Percentiles rank a stretch among this genome's conserved stretches.
Evolutionary conservation across 2,888 invertebrate genomes (phyloP).

Genomic region (Sesamia inferens): DNA sequence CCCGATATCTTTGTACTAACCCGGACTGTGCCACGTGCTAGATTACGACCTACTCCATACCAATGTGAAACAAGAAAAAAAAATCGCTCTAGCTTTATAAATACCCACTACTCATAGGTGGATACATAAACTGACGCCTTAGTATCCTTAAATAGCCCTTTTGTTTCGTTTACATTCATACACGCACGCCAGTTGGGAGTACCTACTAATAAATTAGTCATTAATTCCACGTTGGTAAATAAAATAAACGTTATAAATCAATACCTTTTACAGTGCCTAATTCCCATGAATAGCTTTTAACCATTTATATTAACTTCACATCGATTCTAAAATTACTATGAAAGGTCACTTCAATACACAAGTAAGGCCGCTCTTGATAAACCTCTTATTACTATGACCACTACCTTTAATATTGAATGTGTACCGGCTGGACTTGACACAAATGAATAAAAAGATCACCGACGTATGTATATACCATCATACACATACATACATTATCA

Average conservation of each 20-base stretch:
- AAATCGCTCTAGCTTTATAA: not conserved
- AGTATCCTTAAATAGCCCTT: not conserved
- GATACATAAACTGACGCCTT: not conserved
- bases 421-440: not conserved
- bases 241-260: not conserved
- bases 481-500: no score
- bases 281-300: conserved; percentile 3
- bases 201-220: not conserved
- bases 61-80: not conserved
- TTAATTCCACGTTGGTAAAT: not conserved
- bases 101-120: not conserved
- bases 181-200: not conserved
- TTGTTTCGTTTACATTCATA: not conserved
- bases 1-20: not conserved
- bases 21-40: not conserved
- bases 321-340: conserved; percentile 22
- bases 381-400: conserved; percentile 6
- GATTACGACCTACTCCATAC: not conserved
- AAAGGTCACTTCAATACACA: conserved; percentile 28
- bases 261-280: not conserved
- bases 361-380: conserved; percentile 9
- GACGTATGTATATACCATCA: not conserved
- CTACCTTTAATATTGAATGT: not conserved
- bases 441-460: not conserved
- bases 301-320: conserved; percentile 18